Percentiles rank a stretch among this genome's conserved stretches.
Evolutionary conservation across 2,113 vertebrate species (phyloP).

Genomic region (Pelecanus crispus): DNA sequence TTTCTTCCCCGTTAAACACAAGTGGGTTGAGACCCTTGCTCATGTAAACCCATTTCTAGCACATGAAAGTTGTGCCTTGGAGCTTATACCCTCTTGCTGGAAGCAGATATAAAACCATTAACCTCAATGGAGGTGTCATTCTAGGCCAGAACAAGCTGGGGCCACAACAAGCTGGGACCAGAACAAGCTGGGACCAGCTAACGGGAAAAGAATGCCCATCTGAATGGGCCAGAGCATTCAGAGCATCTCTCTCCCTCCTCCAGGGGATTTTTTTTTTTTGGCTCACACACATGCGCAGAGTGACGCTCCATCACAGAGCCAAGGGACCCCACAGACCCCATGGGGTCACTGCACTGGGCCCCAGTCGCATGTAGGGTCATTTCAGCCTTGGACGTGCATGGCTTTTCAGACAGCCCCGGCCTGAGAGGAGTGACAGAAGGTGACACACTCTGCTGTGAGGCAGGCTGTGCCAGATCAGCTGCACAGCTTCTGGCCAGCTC

Average conservation of each 20-base stretch:
- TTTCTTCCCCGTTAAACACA: background rate
- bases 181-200: background rate
- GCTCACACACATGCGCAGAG: background rate
- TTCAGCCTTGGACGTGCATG: background rate
- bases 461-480: background rate
- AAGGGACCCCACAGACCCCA: accelerated
- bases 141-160: background rate
- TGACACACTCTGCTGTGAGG: background rate
- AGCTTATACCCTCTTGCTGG: background rate
- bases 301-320: accelerated
- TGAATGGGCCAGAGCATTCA: background rate
- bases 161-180: too few relatives aligned
- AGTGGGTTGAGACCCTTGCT: background rate
- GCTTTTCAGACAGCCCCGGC: background rate
- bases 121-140: background rate
- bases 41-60: background rate
- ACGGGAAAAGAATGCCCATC: background rate
- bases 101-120: background rate
- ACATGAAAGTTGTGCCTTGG: background rate
- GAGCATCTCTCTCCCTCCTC: background rate
- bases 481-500: background rate
- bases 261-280: background rate
- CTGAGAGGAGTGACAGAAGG: background rate
- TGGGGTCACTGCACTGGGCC: background rate
- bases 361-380: background rate